Conservation (phyloP, 2,888 invertebrate genomes). For the Branchipolynoe longqiensis region DNA sequence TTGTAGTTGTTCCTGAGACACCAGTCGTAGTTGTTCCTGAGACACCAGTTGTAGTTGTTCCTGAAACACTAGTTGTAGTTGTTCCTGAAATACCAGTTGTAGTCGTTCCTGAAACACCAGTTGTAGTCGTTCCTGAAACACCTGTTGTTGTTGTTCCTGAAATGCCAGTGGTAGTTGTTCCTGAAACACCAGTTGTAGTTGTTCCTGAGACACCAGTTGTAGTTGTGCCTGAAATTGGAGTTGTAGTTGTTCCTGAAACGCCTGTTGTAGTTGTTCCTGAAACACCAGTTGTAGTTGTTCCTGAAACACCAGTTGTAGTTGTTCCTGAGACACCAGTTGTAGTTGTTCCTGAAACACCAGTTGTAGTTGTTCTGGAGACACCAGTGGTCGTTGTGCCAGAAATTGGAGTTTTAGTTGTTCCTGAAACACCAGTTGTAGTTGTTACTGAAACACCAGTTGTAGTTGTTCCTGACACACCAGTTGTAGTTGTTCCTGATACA, state of each 20-base stretch:
- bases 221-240: background rate
- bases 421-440: too few species aligned
- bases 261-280: background rate
- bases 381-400: background rate
- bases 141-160: background rate
- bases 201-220: background rate
- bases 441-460: background rate
- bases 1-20: background rate
- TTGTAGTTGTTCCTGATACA: background rate
- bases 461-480: too few species aligned
- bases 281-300: background rate
- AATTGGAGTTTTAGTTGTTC: too few species aligned
- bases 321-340: conserved; percentile 7
- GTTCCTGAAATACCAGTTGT: background rate
- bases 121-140: background rate
- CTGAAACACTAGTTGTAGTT: background rate
- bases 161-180: background rate
- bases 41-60: background rate
- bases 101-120: background rate
- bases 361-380: background rate
- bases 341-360: background rate
- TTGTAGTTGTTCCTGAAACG: background rate
- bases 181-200: background rate
- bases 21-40: background rate
- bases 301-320: too few species aligned